Evolutionary conservation across 2,113 vertebrate genomes (phyloP).

Genomic region (Axis porcinus): DNA sequence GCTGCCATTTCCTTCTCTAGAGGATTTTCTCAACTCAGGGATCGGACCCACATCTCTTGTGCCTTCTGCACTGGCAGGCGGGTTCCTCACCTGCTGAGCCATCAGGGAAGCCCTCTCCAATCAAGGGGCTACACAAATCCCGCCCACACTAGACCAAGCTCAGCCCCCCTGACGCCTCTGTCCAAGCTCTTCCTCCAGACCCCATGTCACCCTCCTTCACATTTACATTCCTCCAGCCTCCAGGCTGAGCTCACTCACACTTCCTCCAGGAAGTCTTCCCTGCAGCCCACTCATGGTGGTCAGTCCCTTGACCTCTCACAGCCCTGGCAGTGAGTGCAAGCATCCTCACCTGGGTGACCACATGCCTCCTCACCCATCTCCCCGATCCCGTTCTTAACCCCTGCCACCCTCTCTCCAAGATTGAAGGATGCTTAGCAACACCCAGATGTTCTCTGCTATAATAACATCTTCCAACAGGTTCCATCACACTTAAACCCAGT

Average conservation of each 20-base stretch:
- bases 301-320: background rate
- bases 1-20: background rate
- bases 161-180: background rate
- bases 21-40: background rate
- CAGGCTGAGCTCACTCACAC: background rate
- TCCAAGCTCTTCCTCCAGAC: background rate
- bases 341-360: background rate
- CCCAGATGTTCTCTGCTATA: background rate
- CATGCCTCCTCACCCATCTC: background rate
- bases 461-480: background rate
- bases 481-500: background rate
- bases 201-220: background rate
- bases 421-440: background rate
- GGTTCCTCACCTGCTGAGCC: background rate
- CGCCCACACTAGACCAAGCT: background rate
- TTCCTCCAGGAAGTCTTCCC: background rate
- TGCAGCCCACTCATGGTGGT: background rate
- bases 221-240: background rate
- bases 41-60: background rate
- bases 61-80: background rate
- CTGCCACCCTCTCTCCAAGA: background rate
- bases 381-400: background rate
- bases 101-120: background rate
- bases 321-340: background rate
- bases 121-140: too few species aligned